phyloP scores from a whole-genome alignment of 2,888 invertebrate species.

The Hartigia nigra region DNA sequence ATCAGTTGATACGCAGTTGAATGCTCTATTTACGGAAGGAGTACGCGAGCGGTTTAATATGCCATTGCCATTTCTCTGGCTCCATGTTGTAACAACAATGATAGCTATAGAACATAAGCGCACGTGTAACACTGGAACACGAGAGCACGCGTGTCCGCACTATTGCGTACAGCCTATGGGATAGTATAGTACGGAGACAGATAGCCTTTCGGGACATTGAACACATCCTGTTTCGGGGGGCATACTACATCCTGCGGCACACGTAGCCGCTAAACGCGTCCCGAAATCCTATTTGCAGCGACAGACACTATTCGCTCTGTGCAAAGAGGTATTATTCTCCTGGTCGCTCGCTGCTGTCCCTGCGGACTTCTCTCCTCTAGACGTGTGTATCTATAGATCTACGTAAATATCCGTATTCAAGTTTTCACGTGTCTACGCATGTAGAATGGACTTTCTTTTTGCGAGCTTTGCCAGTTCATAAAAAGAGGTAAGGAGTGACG shows the following conservation, averaged over 20 bases:
- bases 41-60: background rate
- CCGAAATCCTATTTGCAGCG: conserved; percentile 12
- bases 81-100: background rate
- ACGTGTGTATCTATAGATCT: background rate
- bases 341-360: background rate
- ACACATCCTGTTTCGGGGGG: conserved; percentile 53
- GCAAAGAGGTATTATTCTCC: background rate
- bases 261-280: conserved; percentile 25
- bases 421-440: background rate
- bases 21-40: background rate
- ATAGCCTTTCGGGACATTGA: conserved; percentile 61
- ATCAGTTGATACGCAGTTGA: background rate
- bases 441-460: background rate
- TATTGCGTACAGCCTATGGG: background rate
- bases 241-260: conserved; percentile 51
- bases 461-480: background rate
- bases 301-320: background rate
- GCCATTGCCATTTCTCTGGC: background rate
- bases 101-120: background rate
- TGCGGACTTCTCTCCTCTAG: background rate
- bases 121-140: background rate
- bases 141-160: background rate
- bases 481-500: no score
- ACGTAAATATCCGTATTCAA: background rate
- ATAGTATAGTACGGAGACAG: conserved; percentile 47